phyloP scores from a whole-genome alignment of 1,140 invertebrate genomes.

The Druon quercuslanigerum region DNA sequence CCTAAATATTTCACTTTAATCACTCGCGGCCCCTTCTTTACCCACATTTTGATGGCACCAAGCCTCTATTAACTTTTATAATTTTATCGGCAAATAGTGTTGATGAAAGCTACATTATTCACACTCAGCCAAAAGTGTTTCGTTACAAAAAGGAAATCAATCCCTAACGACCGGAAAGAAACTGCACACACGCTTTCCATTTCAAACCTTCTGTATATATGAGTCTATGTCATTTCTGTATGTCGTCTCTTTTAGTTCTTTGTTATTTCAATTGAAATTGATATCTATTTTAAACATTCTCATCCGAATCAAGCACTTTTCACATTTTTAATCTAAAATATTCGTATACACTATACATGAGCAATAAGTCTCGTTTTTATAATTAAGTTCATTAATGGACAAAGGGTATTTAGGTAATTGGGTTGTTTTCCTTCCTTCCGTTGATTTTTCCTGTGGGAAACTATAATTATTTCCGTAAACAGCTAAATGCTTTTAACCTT shows the following conservation, averaged over 20 bases:
- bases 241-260: neutral
- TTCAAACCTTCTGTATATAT: constrained; percentile 4
- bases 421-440: too few relatives aligned
- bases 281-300: too few relatives aligned
- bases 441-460: too few relatives aligned
- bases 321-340: too few relatives aligned
- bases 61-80: constrained; percentile 12
- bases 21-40: neutral
- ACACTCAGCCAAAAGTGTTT: constrained; percentile 19
- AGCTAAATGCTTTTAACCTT: too few relatives aligned
- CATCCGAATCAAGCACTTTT: too few relatives aligned
- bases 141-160: constrained; percentile 19
- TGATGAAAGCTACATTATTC: constrained; percentile 14
- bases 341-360: too few relatives aligned
- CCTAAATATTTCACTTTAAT: constrained; percentile 19
- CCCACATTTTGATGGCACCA: constrained; percentile 10
- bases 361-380: too few relatives aligned
- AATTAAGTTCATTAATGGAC: too few relatives aligned
- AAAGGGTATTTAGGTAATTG: too few relatives aligned
- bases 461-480: too few relatives aligned
- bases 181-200: constrained; percentile 19
- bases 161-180: constrained; percentile 27
- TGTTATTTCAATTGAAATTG: neutral
- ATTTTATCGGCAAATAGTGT: neutral
- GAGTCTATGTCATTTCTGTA: neutral